These are phyloP conservation scores for Caenorhabditis macrosperma DNA, from an alignment of 2,888 invertebrate genomes.

Conservation along the genomic window DNA sequence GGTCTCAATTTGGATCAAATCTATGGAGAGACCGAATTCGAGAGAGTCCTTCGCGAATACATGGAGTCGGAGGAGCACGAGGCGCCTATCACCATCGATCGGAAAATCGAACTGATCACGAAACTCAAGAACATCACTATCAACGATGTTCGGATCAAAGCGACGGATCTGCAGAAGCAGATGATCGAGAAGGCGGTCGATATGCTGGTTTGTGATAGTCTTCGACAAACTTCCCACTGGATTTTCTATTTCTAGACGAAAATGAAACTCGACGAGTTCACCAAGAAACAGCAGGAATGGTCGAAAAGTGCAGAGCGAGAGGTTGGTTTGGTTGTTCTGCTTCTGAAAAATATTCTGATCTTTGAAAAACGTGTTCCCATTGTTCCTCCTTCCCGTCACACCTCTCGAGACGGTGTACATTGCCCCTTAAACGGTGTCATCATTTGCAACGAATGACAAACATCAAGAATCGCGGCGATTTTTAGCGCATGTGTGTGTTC, in stretches of 20 bases:
- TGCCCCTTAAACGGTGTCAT: background rate
- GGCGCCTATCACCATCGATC: conserved; percentile 13
- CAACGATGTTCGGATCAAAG: conserved; percentile 1
- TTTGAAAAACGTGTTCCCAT: no score
- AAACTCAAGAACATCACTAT: conserved; percentile 19
- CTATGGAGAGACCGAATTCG: conserved; percentile 23
- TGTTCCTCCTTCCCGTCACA: no score
- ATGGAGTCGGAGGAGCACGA: conserved; percentile 10
- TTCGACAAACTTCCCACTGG: no score
- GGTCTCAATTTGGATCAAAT: conserved; percentile 7
- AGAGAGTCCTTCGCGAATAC: conserved; percentile 5
- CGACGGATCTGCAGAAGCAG: conserved; percentile 17
- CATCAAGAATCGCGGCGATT: background rate
- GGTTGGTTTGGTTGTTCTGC: background rate
- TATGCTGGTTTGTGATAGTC: conserved; percentile 16
- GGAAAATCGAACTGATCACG: conserved; percentile 29
- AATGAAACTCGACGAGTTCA: background rate
- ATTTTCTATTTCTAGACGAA: conserved; percentile 11
- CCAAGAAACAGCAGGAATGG: background rate
- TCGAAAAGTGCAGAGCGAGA: conserved; percentile 4
- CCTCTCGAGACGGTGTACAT: no score
- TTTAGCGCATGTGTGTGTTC: background rate
- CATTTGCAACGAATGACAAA: background rate
- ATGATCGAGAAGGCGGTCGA: conserved; percentile 33
- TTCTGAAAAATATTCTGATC: background rate